These are phyloP conservation scores for Malurus melanocephalus DNA, from an alignment of 2,113 vertebrate species.

Conservation along the genomic window DNA sequence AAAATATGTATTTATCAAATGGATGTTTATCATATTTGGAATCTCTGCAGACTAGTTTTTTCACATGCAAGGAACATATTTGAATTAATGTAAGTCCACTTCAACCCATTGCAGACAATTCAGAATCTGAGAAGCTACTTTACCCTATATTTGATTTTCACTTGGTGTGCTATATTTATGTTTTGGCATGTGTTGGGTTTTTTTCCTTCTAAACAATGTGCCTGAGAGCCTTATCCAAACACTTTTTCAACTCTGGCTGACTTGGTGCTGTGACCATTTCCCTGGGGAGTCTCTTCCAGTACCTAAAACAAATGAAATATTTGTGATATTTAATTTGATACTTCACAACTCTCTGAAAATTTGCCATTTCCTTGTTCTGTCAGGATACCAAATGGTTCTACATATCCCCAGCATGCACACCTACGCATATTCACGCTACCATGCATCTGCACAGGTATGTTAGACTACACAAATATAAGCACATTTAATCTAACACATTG, in stretches of 20 bases:
- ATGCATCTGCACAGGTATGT: no score
- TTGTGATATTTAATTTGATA: no score
- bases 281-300: no score
- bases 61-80: neutral
- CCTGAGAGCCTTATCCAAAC: neutral
- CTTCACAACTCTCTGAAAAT: no score
- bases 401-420: no score
- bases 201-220: neutral
- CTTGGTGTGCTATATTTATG: neutral
- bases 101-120: neutral
- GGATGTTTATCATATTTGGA: neutral
- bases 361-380: no score
- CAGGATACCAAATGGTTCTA: no score
- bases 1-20: neutral
- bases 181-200: accelerated
- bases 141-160: neutral
- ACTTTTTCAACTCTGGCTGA: neutral
- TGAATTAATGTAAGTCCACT: neutral
- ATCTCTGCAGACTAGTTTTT: neutral
- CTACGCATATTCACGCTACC: no score
- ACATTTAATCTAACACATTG: no score
- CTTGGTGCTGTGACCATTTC: neutral
- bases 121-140: neutral
- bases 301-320: no score
- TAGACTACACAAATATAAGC: no score